phyloP scores from a whole-genome alignment of 2,888 invertebrate genomes.

The Drosophila prostipennis region DNA sequence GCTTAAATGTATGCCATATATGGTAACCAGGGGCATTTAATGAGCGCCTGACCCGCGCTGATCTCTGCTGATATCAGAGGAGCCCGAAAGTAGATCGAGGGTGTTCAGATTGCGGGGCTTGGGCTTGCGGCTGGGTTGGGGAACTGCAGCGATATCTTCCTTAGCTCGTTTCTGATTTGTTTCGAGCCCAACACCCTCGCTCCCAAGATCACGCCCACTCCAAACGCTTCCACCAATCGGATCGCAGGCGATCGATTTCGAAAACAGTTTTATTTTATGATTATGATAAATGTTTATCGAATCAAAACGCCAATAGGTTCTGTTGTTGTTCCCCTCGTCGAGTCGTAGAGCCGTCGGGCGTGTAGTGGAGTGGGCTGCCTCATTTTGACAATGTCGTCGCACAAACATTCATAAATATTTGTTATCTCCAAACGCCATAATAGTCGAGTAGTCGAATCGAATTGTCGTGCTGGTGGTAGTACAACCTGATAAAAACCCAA shows the following conservation, averaged over 20 bases:
- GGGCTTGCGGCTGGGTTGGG: slow-evolving; percentile 11
- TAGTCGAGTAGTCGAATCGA: slow-evolving; percentile 57
- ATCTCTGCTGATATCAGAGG: slow-evolving; percentile 69
- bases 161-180: slow-evolving; percentile 20
- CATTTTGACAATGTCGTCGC: slow-evolving; percentile 65
- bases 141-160: slow-evolving; percentile 45
- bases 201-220: slow-evolving; percentile 61
- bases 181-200: slow-evolving; percentile 10
- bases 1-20: slow-evolving; percentile 54
- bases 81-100: slow-evolving; percentile 29
- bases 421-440: slow-evolving; percentile 74
- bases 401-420: slow-evolving; percentile 69
- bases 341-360: slow-evolving; percentile 17
- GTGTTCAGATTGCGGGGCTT: slow-evolving; percentile 3
- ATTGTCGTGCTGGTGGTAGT: slow-evolving; percentile 41
- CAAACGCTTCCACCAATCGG: slow-evolving; percentile 62
- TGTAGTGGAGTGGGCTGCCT: slow-evolving; percentile 49
- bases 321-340: slow-evolving; percentile 34
- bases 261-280: slow-evolving; percentile 68
- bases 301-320: slow-evolving; percentile 74
- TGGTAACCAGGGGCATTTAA: slow-evolving; percentile 11
- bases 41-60: slow-evolving; percentile 61
- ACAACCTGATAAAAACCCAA: slow-evolving; percentile 64
- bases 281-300: slow-evolving; percentile 83
- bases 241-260: slow-evolving; percentile 67